phyloP scores from a whole-genome alignment of 1,140 invertebrate genomes.

The Heliconius eleuchia region DNA sequence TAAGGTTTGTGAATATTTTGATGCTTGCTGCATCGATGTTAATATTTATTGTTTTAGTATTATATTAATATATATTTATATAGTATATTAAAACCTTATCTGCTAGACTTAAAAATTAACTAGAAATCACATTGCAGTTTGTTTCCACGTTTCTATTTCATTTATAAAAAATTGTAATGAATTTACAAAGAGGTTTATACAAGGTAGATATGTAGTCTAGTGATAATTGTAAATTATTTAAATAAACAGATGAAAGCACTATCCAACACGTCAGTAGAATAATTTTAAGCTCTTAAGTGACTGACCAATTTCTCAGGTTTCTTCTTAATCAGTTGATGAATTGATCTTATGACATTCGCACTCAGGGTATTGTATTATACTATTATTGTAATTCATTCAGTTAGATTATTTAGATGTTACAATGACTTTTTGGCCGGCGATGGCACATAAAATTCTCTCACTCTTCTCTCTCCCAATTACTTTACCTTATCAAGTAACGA shows the following conservation, averaged over 20 bases:
- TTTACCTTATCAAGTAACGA: slow-evolving; percentile 25
- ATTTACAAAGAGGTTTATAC: slow-evolving; percentile 79
- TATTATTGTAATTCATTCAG: slow-evolving; percentile 62
- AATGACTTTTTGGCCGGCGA: slow-evolving; percentile 73
- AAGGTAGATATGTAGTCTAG: slow-evolving; percentile 77
- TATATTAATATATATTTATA: slow-evolving; percentile 12
- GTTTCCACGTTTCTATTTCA: slow-evolving; percentile 38
- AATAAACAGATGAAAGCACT: slow-evolving; percentile 53
- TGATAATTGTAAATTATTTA: slow-evolving; percentile 68
- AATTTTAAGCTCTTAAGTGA: slow-evolving; percentile 63
- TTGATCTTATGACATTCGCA: slow-evolving; percentile 76
- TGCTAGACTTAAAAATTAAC: not conserved
- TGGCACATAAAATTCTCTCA: slow-evolving; percentile 36
- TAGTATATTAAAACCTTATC: slow-evolving; percentile 18
- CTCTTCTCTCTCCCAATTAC: slow-evolving; percentile 16
- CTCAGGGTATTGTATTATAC: slow-evolving; percentile 74
- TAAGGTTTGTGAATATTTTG: slow-evolving; percentile 8
- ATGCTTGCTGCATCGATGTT: slow-evolving; percentile 15
- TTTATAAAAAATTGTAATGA: slow-evolving; percentile 59
- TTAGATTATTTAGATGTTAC: slow-evolving; percentile 60
- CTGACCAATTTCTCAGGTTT: slow-evolving; percentile 73
- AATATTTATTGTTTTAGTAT: slow-evolving; percentile 17
- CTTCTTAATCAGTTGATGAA: slow-evolving; percentile 59
- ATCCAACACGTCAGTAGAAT: slow-evolving; percentile 61
- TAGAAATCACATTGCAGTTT: not conserved